These are phyloP conservation scores for Odiellus spinosus DNA, from an alignment of 2,888 invertebrate genomes.

Conservation along the genomic window DNA sequence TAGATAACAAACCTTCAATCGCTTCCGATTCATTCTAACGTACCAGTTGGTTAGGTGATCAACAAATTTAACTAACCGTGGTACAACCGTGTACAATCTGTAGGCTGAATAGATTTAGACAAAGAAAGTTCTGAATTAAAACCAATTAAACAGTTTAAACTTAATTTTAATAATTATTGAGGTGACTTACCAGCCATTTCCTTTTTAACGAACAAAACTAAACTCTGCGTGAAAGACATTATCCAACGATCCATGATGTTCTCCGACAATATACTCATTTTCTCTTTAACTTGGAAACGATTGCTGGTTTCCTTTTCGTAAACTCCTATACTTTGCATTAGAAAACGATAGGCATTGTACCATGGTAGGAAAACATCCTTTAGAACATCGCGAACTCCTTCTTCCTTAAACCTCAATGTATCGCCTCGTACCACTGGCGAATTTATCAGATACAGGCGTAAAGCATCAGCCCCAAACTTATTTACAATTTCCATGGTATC, in stretches of 20 bases:
- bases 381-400: conserved; percentile 85
- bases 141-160: conserved; percentile 1
- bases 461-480: conserved; percentile 92
- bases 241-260: conserved; percentile 98
- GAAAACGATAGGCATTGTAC: conserved; percentile 58
- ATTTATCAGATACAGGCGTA: conserved; percentile 87
- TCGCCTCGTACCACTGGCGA: conserved; percentile 96
- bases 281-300: conserved; percentile 27
- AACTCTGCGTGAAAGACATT: conserved; percentile 82
- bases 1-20: conserved; percentile 73
- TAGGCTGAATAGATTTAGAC: conserved; percentile 44
- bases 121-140: background rate
- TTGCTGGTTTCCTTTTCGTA: conserved; percentile 41
- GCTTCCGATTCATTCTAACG: conserved; percentile 84
- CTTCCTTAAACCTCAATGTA: conserved; percentile 88
- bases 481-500: conserved; percentile 74
- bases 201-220: conserved; percentile 66
- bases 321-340: conserved; percentile 80
- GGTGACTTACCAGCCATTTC: conserved; percentile 60
- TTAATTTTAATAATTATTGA: too few relatives aligned
- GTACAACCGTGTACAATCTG: conserved; percentile 86
- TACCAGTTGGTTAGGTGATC: conserved; percentile 99
- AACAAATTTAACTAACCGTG: conserved; percentile 81
- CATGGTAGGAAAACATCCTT: conserved; percentile 97
- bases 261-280: conserved; percentile 24